Conservation (phyloP, 2,113 vertebrate genomes). For the Calonectris borealis region DNA sequence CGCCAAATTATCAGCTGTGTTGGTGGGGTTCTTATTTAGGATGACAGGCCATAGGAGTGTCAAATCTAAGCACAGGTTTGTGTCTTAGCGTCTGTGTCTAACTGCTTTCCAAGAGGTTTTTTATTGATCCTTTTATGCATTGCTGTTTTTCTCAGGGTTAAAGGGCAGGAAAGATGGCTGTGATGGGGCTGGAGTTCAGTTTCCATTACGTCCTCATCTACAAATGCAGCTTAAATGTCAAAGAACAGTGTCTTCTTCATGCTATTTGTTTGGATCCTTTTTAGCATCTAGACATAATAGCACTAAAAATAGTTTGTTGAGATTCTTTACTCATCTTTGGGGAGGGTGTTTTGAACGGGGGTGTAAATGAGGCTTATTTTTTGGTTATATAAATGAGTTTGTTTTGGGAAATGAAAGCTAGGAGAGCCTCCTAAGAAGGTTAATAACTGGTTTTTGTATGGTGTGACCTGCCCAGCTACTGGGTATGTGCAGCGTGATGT, state of each 20-base stretch:
- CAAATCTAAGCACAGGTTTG: background rate
- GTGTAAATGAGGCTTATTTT: background rate
- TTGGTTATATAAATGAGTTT: background rate
- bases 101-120: background rate
- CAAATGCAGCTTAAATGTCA: constrained; percentile 35
- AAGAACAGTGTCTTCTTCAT: background rate
- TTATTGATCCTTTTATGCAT: background rate
- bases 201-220: background rate
- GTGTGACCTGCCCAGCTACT: background rate
- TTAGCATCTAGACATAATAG: constrained; percentile 32
- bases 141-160: background rate
- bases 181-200: background rate
- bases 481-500: background rate
- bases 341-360: background rate
- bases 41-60: background rate
- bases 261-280: background rate
- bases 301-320: constrained; percentile 34
- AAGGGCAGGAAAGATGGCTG: background rate
- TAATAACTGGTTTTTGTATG: background rate
- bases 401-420: background rate
- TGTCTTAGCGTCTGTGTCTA: background rate
- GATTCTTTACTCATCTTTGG: background rate
- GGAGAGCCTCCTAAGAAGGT: background rate
- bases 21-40: background rate
- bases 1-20: fast-evolving